These are phyloP conservation scores for Andrena praecox DNA, from an alignment of 2,888 invertebrate species.

Conservation along the genomic window DNA sequence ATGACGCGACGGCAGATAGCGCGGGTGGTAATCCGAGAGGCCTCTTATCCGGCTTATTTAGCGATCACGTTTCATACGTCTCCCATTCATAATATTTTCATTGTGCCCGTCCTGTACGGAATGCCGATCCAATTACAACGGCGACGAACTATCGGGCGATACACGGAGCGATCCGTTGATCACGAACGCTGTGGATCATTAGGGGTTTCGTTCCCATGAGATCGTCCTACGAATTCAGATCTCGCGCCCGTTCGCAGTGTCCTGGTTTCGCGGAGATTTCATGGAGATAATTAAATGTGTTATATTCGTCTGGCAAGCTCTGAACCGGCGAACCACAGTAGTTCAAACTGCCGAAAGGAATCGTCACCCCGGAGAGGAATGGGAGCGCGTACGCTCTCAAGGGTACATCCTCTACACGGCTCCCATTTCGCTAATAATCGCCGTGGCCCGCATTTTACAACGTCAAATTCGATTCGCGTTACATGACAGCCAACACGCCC, in stretches of 20 bases:
- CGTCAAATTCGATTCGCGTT: conserved; percentile 59
- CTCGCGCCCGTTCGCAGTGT: not conserved
- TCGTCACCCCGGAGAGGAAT: not conserved
- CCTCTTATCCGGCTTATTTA: conserved; percentile 63
- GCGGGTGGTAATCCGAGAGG: conserved; percentile 60
- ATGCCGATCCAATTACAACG: conserved; percentile 53
- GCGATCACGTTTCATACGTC: conserved; percentile 67
- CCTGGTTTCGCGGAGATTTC: not conserved
- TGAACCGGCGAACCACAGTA: not conserved
- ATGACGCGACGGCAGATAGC: conserved; percentile 65
- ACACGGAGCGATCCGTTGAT: not conserved
- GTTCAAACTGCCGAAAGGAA: not conserved
- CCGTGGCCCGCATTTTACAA: conserved; percentile 50
- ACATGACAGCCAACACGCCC: conserved; percentile 56
- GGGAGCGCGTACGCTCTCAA: not conserved
- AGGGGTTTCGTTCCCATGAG: not conserved
- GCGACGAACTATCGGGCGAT: conserved; percentile 34
- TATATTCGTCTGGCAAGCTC: not conserved
- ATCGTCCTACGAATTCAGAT: not conserved
- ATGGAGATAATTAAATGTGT: too few species aligned
- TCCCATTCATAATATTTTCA: conserved; percentile 69
- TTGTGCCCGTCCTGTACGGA: conserved; percentile 33
- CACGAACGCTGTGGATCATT: conserved; percentile 7
- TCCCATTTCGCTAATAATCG: conserved; percentile 61
- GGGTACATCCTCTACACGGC: conserved; percentile 48